These are phyloP conservation scores for Porites cylindrica DNA, from an alignment of 92 coral and sea anemone species.

Conservation along the genomic window DNA sequence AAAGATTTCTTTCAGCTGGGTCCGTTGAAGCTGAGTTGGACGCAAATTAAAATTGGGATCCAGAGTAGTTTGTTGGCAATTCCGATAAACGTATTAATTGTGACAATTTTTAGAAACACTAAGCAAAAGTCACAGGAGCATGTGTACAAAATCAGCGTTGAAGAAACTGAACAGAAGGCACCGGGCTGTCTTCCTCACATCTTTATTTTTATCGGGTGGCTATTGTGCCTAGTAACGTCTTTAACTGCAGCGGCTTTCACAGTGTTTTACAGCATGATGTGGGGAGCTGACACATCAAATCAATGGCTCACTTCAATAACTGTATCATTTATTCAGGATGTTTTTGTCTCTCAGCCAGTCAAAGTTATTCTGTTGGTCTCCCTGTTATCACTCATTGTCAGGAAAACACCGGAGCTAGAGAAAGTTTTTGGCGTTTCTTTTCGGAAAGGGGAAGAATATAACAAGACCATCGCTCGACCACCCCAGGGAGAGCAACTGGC, in stretches of 20 bases:
- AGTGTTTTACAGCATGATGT: conserved; percentile 85
- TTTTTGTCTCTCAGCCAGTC: conserved; percentile 77
- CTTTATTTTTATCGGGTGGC: conserved; percentile 85
- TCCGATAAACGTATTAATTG: conserved; percentile 81
- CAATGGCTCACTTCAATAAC: conserved; percentile 86
- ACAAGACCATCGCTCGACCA: conserved; percentile 22
- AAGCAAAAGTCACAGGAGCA: conserved; percentile 42
- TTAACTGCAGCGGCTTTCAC: conserved; percentile 76
- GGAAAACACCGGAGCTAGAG: conserved; percentile 73
- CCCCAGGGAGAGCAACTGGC: conserved; percentile 67
- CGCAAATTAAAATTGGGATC: conserved; percentile 81
- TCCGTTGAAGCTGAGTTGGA: conserved; percentile 80
- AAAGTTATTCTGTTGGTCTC: conserved; percentile 83
- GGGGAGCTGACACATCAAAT: conserved; percentile 80
- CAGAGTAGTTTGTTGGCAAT: conserved; percentile 86
- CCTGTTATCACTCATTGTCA: conserved; percentile 71
- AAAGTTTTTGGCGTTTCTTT: conserved; percentile 60
- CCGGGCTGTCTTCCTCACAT: conserved; percentile 79
- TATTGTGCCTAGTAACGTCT: conserved; percentile 68
- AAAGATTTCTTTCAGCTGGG: conserved; percentile 77
- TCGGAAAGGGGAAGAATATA: not conserved
- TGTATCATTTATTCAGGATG: conserved; percentile 83
- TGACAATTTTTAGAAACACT: conserved; percentile 75
- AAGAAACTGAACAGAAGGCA: conserved; percentile 30
- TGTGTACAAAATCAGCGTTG: conserved; percentile 12